Base-by-base conservation (phyloP, 92 coral and sea anemone species). In the Palythoa heliodiscus region DNA sequence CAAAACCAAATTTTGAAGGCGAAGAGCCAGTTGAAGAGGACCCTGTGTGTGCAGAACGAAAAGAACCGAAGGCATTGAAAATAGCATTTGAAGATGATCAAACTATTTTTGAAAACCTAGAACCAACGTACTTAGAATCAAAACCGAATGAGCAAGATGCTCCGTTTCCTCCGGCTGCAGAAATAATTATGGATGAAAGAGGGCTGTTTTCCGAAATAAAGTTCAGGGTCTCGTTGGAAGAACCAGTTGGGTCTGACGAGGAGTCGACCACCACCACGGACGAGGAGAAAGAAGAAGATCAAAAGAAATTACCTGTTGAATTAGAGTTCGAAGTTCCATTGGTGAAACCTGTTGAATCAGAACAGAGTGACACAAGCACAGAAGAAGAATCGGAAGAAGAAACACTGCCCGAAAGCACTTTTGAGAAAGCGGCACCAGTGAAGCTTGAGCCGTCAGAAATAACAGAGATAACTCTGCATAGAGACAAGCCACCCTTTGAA, bases 191-290 rank as follows among this genome's bases (percentile, higher is more conserved):
- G n/a, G 58, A 55, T 58, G 71, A 84, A 71, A 83, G 71, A 20
- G 47, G 47, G 20, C 88, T 88, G 6, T 77, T 89, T 15, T 83
- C 86, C 8, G 76, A 68, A 25, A 84, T 84, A 57, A 48, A 52
- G 12, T 50, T 89, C 11, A 72, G 54, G 52, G 82, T 39, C 60
- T 60, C 76, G 7, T 77, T 43, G 37, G 82, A 69, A 73, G 79
- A 89, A 35, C 86, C 86, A 37, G 55, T 35, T 40, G 88, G 81
- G 2, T 29, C 75, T 72, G 88, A 60, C 60, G 86, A 73, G 67
- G 87, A 83, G 61, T 35, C 37, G 19, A 58, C 20, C 40, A 43
- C 52, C n/a, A 50, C 68, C 12, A 20, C 19, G 43, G 83, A 61
- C 20, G 81, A 52, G 48, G 43, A 52, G 20, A 4, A 29, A 11